These are phyloP conservation scores for Bothrops alternatus DNA, from an alignment of 2,797 vertebrate genomes.

Conservation along the genomic window DNA sequence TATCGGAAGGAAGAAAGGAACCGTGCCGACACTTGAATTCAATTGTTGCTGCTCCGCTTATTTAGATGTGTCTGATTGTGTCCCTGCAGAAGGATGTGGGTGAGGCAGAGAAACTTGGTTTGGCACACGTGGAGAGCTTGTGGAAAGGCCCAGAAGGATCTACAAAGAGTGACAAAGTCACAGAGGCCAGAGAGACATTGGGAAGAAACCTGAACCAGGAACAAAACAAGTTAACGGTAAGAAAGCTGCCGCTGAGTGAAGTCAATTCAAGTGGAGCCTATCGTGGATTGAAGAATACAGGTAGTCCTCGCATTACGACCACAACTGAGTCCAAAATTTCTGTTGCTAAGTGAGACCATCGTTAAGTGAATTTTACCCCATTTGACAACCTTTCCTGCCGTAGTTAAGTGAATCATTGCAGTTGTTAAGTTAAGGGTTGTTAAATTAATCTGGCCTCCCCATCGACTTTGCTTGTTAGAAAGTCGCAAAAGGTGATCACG, in stretches of 20 bases:
- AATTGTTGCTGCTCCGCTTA: background rate
- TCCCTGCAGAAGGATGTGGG: background rate
- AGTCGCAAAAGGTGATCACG: background rate
- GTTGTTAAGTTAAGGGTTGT: background rate
- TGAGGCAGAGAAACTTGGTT: background rate
- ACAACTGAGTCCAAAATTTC: background rate
- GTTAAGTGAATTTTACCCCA: background rate
- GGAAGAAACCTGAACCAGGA: background rate
- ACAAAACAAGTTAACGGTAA: background rate
- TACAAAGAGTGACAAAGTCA: background rate
- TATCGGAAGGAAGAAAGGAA: background rate
- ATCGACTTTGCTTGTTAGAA: background rate
- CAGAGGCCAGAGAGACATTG: background rate
- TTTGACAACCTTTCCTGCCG: background rate
- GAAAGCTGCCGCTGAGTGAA: background rate
- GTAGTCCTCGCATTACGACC: background rate
- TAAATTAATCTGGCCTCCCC: background rate
- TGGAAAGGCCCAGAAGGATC: background rate
- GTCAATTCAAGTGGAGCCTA: background rate
- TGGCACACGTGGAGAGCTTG: background rate
- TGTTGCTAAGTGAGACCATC: background rate
- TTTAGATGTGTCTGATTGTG: background rate
- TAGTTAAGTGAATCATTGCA: background rate
- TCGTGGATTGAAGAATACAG: background rate
- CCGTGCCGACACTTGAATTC: background rate